phyloP scores from a whole-genome alignment of 2,888 invertebrate species.

The Trachelus iudaicus region DNA sequence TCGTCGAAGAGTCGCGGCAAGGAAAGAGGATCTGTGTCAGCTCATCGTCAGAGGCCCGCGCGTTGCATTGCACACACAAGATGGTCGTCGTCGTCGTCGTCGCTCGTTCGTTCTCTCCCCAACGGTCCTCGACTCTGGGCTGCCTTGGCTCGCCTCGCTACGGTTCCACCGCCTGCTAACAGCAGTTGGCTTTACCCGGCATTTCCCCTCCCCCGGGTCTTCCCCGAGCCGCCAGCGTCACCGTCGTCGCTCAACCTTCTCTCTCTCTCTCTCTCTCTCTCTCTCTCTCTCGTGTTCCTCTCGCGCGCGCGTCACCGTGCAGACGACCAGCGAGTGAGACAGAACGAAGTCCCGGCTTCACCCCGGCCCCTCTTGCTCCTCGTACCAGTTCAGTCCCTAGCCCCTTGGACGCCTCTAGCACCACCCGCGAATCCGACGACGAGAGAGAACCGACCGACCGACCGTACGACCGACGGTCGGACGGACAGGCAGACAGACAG shows the following conservation, averaged over 20 bases:
- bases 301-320: not conserved
- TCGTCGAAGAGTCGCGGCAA: not conserved
- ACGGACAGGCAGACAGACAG: not conserved
- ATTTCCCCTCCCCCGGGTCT: not conserved
- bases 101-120: conserved; percentile 10
- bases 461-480: not conserved
- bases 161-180: conserved; percentile 21
- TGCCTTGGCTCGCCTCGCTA: conserved; percentile 14
- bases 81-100: conserved; percentile 14
- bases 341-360: not conserved
- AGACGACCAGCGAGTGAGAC: not conserved
- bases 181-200: conserved; percentile 18
- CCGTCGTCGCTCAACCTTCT: not conserved
- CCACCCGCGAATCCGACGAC: not conserved
- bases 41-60: not conserved
- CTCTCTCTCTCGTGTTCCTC: not conserved
- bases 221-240: not conserved
- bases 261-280: not conserved
- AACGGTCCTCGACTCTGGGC: conserved; percentile 8
- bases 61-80: conserved; percentile 20
- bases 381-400: not conserved
- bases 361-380: not conserved
- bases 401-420: not conserved
- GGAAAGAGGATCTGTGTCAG: not conserved
- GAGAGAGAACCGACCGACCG: not conserved